Conservation (phyloP, 2,888 invertebrate genomes). For the Podabrus alpinus region DNA sequence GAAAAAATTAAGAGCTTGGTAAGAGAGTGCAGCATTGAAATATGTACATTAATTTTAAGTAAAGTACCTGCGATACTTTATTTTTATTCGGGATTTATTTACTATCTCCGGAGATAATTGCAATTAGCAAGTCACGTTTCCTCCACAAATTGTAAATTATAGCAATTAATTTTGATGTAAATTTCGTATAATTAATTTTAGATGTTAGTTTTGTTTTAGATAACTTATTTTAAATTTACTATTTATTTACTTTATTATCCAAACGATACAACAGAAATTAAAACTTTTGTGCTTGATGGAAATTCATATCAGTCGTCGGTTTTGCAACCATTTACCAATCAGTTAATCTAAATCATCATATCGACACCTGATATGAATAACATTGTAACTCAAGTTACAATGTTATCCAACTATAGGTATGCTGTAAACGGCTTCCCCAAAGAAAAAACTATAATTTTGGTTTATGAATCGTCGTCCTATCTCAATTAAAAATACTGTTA, state of each 20-base stretch:
- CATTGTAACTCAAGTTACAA: too few species aligned
- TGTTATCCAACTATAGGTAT: too few species aligned
- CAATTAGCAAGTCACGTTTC: constrained; percentile 26
- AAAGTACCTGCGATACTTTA: background rate
- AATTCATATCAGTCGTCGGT: too few species aligned
- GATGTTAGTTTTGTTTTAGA: constrained; percentile 26
- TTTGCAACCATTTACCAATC: too few species aligned
- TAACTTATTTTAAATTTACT: constrained; percentile 15
- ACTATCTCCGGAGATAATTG: constrained; percentile 10
- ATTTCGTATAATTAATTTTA: constrained; percentile 33
- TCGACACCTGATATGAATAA: too few species aligned
- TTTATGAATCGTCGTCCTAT: too few species aligned
- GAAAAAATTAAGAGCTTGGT: too few species aligned
- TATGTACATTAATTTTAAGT: background rate
- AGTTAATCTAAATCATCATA: too few species aligned
- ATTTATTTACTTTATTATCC: constrained; percentile 12
- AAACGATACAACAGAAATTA: background rate
- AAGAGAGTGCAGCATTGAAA: background rate
- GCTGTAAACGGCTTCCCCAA: too few species aligned
- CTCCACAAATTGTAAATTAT: constrained; percentile 33
- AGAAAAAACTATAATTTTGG: too few species aligned
- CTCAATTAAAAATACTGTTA: too few species aligned
- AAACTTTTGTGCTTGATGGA: too few species aligned
- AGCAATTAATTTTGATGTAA: constrained; percentile 32
- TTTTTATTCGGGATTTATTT: background rate